phyloP scores from a whole-genome alignment of 2,797 vertebrate genomes.

The Catostomus latipinnis region DNA sequence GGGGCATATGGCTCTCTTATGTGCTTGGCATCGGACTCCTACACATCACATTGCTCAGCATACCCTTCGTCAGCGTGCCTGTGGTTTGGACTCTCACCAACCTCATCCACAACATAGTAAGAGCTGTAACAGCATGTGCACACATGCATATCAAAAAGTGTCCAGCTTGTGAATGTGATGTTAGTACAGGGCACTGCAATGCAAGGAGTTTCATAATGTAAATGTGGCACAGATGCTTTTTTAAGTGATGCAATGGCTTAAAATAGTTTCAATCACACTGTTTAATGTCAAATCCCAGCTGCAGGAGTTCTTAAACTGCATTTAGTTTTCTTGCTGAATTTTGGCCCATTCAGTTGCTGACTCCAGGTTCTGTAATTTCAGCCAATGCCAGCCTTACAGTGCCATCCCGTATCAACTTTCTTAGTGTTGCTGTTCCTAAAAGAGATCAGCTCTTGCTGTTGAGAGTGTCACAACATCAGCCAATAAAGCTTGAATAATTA shows the following conservation, averaged over 20 bases:
- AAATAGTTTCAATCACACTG: not conserved
- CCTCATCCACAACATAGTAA: conserved; percentile 96
- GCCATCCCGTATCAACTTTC: conserved; percentile 46
- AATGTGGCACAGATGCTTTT: not conserved
- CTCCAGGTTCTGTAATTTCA: conserved; percentile 52
- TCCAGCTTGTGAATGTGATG: not conserved
- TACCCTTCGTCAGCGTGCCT: conserved; percentile 92
- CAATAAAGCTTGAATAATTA: conserved; percentile 15
- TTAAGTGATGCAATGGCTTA: not conserved
- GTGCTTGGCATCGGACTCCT: conserved; percentile 92
- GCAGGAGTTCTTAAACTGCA: conserved; percentile 10
- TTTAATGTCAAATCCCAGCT: conserved; percentile 8
- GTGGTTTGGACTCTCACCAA: conserved; percentile 98
- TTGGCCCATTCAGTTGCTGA: conserved; percentile 44
- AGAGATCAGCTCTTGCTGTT: conserved; percentile 11
- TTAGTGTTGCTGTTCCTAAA: conserved; percentile 25
- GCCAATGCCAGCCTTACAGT: conserved; percentile 32
- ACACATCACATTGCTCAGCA: conserved; percentile 91
- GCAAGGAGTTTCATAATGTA: not conserved
- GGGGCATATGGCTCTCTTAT: conserved; percentile 96
- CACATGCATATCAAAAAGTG: not conserved
- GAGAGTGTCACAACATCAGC: conserved; percentile 26
- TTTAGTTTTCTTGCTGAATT: conserved; percentile 32
- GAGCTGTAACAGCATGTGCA: conserved; percentile 34
- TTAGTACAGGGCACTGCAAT: not conserved